A percentile compares a stretch with the other conserved stretches of the same genome.
Conservation (phyloP, 2,113 vertebrate species). For the Bolborhynchus lineola region DNA sequence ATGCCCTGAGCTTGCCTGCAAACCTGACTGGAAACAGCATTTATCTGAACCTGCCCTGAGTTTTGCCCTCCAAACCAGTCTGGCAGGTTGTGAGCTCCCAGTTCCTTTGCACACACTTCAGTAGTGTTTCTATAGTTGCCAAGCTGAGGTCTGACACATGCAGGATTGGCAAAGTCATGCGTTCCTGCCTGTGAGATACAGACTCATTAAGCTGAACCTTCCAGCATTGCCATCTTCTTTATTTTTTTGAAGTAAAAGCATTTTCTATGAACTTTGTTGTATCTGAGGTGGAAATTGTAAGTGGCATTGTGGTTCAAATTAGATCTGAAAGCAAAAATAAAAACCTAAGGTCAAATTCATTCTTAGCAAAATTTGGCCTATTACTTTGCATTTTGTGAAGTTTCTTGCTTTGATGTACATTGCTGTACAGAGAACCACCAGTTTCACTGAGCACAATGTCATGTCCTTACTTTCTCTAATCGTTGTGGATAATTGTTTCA, state of each 20-base stretch:
- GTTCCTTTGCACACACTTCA: background rate
- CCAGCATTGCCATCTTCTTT: background rate
- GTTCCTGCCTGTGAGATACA: background rate
- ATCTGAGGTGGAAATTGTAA: background rate
- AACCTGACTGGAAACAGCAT: slow-evolving; percentile 25
- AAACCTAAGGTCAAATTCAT: background rate
- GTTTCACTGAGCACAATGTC: background rate
- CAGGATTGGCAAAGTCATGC: background rate
- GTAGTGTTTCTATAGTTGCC: slow-evolving; percentile 52
- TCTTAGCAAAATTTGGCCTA: background rate
- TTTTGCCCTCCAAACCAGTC: slow-evolving; percentile 24
- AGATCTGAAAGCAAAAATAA: background rate
- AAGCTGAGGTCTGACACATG: slow-evolving; percentile 6
- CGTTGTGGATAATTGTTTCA: background rate
- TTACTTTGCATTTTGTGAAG: background rate
- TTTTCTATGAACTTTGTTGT: background rate
- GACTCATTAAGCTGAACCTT: background rate
- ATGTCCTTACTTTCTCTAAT: background rate
- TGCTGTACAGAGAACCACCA: background rate
- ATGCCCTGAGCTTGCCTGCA: background rate
- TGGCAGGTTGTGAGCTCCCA: slow-evolving; percentile 15
- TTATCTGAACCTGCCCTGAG: slow-evolving; percentile 40
- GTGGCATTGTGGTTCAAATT: background rate
- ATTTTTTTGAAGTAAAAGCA: background rate
- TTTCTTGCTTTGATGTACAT: background rate